Conservation (phyloP, 2,113 vertebrate species). For the Calyptommatus sinebrachiatus region DNA sequence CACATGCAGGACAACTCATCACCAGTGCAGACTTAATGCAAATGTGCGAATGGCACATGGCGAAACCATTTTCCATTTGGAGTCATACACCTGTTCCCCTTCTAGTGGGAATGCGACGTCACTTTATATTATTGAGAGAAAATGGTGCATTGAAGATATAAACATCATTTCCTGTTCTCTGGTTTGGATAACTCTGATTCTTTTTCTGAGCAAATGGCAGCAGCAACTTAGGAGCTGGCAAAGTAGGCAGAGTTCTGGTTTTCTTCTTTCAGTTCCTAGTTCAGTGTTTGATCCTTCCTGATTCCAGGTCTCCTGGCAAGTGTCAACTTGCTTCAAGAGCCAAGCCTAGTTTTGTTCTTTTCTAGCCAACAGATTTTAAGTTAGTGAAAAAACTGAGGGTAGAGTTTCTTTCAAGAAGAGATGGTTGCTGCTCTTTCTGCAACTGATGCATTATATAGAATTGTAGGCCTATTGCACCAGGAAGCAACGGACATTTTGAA, state of each 20-base stretch:
- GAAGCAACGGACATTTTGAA: too few species aligned
- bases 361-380: neutral
- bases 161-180: slow-evolving; percentile 9
- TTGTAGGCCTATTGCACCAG: neutral
- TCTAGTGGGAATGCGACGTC: neutral
- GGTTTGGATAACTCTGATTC: neutral
- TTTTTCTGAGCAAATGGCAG: neutral
- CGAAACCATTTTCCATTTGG: too few species aligned
- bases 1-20: too few species aligned
- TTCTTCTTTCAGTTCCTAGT: neutral
- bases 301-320: neutral
- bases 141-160: neutral
- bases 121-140: neutral
- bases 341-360: neutral
- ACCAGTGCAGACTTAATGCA: too few species aligned
- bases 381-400: too few species aligned
- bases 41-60: too few species aligned
- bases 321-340: slow-evolving; percentile 14
- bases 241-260: rapidly evolving
- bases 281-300: neutral
- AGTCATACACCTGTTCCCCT: too few species aligned
- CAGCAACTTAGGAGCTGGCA: neutral
- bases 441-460: neutral
- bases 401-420: neutral
- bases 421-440: neutral